Conservation (phyloP, 2,797 vertebrate species). For the Sylvia borin region DNA sequence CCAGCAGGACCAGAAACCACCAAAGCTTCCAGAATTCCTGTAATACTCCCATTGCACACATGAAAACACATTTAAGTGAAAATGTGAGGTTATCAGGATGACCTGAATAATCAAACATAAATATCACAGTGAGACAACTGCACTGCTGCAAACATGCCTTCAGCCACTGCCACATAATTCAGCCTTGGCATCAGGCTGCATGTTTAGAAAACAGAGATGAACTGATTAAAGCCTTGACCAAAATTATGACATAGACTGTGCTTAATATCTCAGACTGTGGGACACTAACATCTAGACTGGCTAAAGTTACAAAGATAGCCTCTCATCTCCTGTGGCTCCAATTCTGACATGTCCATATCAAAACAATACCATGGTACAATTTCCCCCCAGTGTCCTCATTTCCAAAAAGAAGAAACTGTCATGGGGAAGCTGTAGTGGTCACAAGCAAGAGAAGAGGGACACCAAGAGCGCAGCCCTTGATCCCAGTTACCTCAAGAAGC, state of each 20-base stretch:
- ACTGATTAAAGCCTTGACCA: not conserved
- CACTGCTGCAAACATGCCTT: not conserved
- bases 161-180: not conserved
- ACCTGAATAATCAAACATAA: not conserved
- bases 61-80: not conserved
- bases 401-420: not conserved
- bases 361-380: not conserved
- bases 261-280: not conserved
- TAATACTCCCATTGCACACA: not conserved
- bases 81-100: not conserved
- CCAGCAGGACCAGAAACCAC: not conserved
- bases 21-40: not conserved
- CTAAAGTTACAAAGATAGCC: not conserved
- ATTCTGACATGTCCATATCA: not conserved
- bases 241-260: not conserved
- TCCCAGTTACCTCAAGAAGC: not conserved
- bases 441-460: not conserved
- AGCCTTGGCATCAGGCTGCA: fast-evolving
- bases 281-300: not conserved
- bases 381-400: fast-evolving
- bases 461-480: not conserved
- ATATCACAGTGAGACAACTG: not conserved
- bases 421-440: not conserved
- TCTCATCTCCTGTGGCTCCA: not conserved
- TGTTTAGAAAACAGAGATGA: not conserved